These are phyloP conservation scores for Phrynocephalus guinanensis DNA, from an alignment of 2,797 vertebrate genomes.

Conservation along the genomic window DNA sequence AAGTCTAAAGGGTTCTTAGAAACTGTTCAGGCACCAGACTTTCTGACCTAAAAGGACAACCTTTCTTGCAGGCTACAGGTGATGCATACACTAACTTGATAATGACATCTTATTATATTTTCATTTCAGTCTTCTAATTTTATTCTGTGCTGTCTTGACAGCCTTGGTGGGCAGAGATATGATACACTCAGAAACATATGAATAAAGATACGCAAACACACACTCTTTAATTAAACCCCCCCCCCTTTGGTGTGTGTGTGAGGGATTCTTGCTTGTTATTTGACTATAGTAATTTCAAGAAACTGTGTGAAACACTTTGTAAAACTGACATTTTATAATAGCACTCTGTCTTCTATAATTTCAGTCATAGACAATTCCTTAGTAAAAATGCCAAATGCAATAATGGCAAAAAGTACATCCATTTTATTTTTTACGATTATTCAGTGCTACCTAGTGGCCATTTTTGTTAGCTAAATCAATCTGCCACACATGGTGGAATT, in stretches of 20 bases:
- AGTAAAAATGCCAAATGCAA: not conserved
- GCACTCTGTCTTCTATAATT: not conserved
- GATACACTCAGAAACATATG: not conserved
- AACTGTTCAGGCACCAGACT: no score
- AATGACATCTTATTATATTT: not conserved
- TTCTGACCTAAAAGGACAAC: not conserved
- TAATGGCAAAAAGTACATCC: not conserved
- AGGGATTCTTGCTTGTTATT: not conserved
- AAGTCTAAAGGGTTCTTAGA: no score
- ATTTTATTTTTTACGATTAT: slow-evolving; percentile 58
- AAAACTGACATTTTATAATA: slow-evolving; percentile 24
- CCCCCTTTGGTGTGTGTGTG: no score
- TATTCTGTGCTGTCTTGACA: not conserved
- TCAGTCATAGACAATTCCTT: not conserved
- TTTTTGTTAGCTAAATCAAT: slow-evolving; percentile 32
- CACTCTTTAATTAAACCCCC: no score
- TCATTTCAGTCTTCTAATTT: not conserved
- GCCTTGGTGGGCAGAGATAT: not conserved
- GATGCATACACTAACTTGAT: not conserved
- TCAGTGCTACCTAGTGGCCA: slow-evolving; percentile 79
- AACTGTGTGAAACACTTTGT: not conserved
- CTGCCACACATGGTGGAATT: not conserved
- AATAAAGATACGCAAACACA: not conserved
- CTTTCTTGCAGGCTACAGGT: not conserved
- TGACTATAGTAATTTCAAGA: not conserved